Base-by-base conservation (phyloP, 2,797 vertebrate species). In the Pseudochirops cupreus region DNA sequence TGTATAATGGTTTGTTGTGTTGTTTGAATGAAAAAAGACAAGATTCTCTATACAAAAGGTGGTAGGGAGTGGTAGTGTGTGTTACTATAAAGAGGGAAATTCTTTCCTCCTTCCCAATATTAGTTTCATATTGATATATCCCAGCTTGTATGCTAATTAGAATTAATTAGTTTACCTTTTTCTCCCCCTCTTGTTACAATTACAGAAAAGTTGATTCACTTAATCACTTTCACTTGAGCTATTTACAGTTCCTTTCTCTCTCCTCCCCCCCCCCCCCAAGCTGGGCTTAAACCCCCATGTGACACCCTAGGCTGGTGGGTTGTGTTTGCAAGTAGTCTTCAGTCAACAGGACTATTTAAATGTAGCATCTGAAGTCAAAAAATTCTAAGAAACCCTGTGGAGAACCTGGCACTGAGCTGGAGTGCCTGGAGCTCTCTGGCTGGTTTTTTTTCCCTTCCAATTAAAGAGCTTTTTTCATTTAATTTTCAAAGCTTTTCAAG, bases 301-400 rank as follows among this genome's bases (percentile, higher is more conserved):
- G 54, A 82, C 90, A 92, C 33, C 21, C 91, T 55, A 10, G 50
- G 28, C 46, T 74, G 67, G 67, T 74, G n/a, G 67, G 18, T 29
- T 53, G 67, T 56, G 91, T 58, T 57, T 52, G 29, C 21, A 28
- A 33, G 33, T 10, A 87, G 21, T 87, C 74, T 87, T 87, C 39
- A 1, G 39, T 46, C 67, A 87, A 87, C 74, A 87, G 7, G 39
- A 87, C 74, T 87, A 46, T 87, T 91, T 26, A 53, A 55, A 7
- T 24, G 89, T 46, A 53, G 26, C 56, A 57, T 82, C 53, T 90
- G 91, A 87, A 50, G 58, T 95, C 39, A 59, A 52, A 55, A 82
- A 92, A 46, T 90, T 91, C 18, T 96, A 96, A 97, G 74, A 93
- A 90, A 94, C 96, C 91, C 90, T 92, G 24, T 91, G 91, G 95